Evolutionary conservation across 1,140 invertebrate genomes (phyloP), one percentile per base, ranked within the genome.

Genomic region (Bombus vancouverensis): DNA sequence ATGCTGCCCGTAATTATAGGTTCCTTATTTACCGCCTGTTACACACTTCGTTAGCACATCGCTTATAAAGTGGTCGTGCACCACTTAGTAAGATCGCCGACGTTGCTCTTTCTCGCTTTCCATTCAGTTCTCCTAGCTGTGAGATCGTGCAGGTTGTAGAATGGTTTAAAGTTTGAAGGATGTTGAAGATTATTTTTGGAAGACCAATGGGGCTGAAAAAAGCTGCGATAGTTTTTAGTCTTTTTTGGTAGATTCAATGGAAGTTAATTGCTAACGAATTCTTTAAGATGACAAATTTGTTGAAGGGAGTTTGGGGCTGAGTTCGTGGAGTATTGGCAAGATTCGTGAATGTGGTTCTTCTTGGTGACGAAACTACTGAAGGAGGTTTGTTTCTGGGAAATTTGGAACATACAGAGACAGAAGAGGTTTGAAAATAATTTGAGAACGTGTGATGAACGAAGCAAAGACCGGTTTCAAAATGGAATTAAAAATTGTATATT

Each of bases 11-110:
- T 95, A 95, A 95, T 95, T 95, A 94, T 93, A 94, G 94, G 94
- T 95, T 95, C 93, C 93, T 94, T 94, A 94, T 94, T 95, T 95
- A 94, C 92, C 93, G 93, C 92, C 93, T 94, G 93, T 95, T 94
- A 95, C 94, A 95, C 94, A 94, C 94, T 95, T 95, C 93, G 94
- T 95, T 95, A 95, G 92, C 94, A 92, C 93, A 93, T 95, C 93
- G 91, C 93, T 95, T 94, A 93, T 94, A 94, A 94, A 94, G 92
- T 91, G 93, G 91, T 92, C 87, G 87, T 88, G 89, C 91, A 93
- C 88, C 90, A 89, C 88, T 89, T 89, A 83, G 59, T 72, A 76
- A 72, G 37, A 70, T 89, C 70, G n/a, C 44, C 74, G 32, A 22
- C 44, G 44, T 83, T 25, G n/a, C 68, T 65, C 59, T 82, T 87